Conservation (phyloP, 2,888 invertebrate genomes). For the Apocheima hispidaria region DNA sequence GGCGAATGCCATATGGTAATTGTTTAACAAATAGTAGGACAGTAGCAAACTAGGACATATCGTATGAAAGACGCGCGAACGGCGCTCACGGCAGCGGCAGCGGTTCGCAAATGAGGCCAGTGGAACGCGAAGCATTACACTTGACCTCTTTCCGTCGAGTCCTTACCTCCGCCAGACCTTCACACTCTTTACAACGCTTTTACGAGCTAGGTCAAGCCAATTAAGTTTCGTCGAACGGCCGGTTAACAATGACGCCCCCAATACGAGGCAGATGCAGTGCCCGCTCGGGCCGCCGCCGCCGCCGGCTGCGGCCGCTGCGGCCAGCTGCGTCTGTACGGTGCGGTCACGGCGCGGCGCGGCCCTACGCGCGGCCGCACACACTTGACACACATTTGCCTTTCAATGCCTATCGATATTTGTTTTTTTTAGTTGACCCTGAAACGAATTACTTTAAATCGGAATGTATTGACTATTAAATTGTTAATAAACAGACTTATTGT, state of each 20-base stretch:
- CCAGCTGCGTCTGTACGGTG: conserved; percentile 40
- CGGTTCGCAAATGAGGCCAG: conserved; percentile 82
- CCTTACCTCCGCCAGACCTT: conserved; percentile 86
- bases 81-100: conserved; percentile 62
- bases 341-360: conserved; percentile 48
- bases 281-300: conserved; percentile 35
- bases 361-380: conserved; percentile 60
- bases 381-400: conserved; percentile 80
- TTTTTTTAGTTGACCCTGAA: conserved; percentile 59
- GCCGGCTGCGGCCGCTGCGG: conserved; percentile 43
- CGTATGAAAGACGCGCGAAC: conserved; percentile 74
- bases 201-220: conserved; percentile 84
- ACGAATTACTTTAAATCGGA: conserved; percentile 47
- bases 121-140: conserved; percentile 84
- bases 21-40: conserved; percentile 52
- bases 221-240: conserved; percentile 77
- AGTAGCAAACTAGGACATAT: conserved; percentile 73
- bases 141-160: conserved; percentile 85
- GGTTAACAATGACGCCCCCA: conserved; percentile 70
- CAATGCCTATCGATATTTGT: conserved; percentile 74
- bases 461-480: conserved; percentile 35
- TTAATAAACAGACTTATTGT: conserved; percentile 15
- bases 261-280: conserved; percentile 61
- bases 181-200: conserved; percentile 84
- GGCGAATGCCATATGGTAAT: conserved; percentile 32